Evolutionary conservation across 2,113 vertebrate genomes (phyloP).

Genomic region (Cranoglanis bouderius): DNA sequence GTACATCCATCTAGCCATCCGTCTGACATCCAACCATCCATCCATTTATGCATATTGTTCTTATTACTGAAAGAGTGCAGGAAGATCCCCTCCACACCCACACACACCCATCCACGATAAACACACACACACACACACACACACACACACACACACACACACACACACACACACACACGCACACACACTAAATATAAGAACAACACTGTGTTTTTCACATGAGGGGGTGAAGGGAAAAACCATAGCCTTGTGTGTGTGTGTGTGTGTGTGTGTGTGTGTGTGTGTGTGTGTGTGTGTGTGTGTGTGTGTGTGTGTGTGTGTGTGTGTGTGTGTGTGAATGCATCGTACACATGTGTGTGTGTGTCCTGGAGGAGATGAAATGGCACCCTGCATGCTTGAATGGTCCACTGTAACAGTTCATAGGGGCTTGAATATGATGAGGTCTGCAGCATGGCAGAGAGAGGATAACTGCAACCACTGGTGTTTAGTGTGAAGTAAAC

Average conservation of each 20-base stretch:
- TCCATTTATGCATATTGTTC: no score
- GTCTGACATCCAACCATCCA: no score
- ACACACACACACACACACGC: not conserved
- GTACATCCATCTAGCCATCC: no score
- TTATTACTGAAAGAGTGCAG: not conserved
- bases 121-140: not conserved
- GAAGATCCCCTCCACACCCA: not conserved
- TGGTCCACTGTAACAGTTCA: slow-evolving; percentile 31
- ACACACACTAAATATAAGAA: slow-evolving; percentile 1
- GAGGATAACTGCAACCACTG: not conserved
- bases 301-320: slow-evolving; percentile 9
- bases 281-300: slow-evolving; percentile 17
- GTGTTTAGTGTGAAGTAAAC: slow-evolving; percentile 18
- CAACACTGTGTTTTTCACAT: not conserved
- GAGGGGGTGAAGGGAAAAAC: not conserved
- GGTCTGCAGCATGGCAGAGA: slow-evolving; percentile 17
- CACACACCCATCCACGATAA: no score
- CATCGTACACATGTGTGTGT: not conserved
- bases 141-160: not conserved
- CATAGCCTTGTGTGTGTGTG: not conserved
- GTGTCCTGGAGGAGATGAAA: slow-evolving; percentile 41
- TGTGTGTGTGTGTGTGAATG: slow-evolving; percentile 18
- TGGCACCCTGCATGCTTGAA: slow-evolving; percentile 14
- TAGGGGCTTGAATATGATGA: slow-evolving; percentile 36
- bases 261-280: slow-evolving; percentile 15